Conservation (phyloP, 2,888 invertebrate genomes). For the Melinaea menophilus region DNA sequence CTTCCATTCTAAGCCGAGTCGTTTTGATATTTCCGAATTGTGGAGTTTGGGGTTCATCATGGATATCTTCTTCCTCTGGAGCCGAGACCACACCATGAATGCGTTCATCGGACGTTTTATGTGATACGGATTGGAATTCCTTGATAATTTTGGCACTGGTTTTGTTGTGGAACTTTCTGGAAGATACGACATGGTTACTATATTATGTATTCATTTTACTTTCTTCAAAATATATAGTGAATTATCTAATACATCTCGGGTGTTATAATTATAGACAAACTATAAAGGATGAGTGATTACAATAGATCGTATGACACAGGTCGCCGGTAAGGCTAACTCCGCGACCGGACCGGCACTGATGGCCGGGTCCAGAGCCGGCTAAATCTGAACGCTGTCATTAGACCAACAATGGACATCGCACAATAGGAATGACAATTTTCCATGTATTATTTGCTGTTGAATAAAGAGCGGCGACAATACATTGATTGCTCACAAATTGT, state of each 20-base stretch:
- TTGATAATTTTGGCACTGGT: slow-evolving; percentile 56
- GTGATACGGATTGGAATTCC: slow-evolving; percentile 81
- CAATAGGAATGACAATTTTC: slow-evolving; percentile 76
- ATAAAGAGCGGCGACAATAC: slow-evolving; percentile 78
- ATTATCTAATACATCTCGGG: no score
- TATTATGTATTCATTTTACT: slow-evolving; percentile 20
- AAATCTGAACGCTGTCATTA: slow-evolving; percentile 73
- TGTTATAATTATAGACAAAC: not conserved
- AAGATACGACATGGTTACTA: slow-evolving; percentile 53
- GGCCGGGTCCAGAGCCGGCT: slow-evolving; percentile 58
- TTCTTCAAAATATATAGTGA: no score
- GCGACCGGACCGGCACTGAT: slow-evolving; percentile 60
- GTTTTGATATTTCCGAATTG: slow-evolving; percentile 88
- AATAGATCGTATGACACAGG: slow-evolving; percentile 12
- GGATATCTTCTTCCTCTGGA: slow-evolving; percentile 91
- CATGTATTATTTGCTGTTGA: slow-evolving; percentile 75
- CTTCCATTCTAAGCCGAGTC: slow-evolving; percentile 92
- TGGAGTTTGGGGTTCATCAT: slow-evolving; percentile 88
- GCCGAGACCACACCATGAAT: slow-evolving; percentile 98
- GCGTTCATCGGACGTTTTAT: slow-evolving; percentile 99
- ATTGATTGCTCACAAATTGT: slow-evolving; percentile 78
- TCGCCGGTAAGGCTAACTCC: slow-evolving; percentile 40
- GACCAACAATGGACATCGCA: slow-evolving; percentile 65
- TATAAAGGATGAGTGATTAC: not conserved
- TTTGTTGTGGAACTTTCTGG: slow-evolving; percentile 49